Evolutionary conservation across 2,888 invertebrate species (phyloP).

Genomic region (Athalia cordata): DNA sequence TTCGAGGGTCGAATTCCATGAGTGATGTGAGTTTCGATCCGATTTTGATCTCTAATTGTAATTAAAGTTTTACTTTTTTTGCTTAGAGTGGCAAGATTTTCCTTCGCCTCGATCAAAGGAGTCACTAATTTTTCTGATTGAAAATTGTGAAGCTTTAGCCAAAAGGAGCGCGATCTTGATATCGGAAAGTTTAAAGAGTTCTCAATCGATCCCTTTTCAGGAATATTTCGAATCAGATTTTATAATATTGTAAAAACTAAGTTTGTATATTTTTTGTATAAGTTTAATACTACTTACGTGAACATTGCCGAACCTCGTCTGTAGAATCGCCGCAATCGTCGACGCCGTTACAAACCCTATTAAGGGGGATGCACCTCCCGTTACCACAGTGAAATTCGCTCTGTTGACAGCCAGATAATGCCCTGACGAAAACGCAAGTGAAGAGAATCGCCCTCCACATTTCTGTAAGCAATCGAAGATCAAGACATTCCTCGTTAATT

Average conservation of each 20-base stretch:
- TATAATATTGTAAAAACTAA: too few species aligned
- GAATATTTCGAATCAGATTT: too few species aligned
- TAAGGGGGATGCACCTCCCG: constrained; percentile 81
- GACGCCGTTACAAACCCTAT: constrained; percentile 86
- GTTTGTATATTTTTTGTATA: too few species aligned
- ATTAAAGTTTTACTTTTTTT: too few species aligned
- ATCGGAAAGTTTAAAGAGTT: too few species aligned
- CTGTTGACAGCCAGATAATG: constrained; percentile 73
- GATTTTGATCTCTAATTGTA: too few species aligned
- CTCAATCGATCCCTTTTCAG: too few species aligned
- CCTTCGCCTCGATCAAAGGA: background rate
- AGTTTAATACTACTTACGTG: constrained; percentile 79
- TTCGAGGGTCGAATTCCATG: background rate
- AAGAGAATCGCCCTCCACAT: constrained; percentile 24
- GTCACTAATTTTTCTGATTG: too few species aligned
- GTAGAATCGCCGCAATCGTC: constrained; percentile 87
- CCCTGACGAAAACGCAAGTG: constrained; percentile 16
- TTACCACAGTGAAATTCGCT: constrained; percentile 75
- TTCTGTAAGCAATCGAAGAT: background rate
- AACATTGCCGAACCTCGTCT: constrained; percentile 85
- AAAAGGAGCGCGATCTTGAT: too few species aligned
- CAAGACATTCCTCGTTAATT: too few species aligned
- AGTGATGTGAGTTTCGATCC: background rate
- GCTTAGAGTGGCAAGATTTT: background rate
- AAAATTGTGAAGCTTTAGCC: too few species aligned